A percentile compares a stretch with the other conserved stretches of the same genome.
phyloP scores from a whole-genome alignment of 2,797 vertebrate species.

The Poecilia picta region DNA sequence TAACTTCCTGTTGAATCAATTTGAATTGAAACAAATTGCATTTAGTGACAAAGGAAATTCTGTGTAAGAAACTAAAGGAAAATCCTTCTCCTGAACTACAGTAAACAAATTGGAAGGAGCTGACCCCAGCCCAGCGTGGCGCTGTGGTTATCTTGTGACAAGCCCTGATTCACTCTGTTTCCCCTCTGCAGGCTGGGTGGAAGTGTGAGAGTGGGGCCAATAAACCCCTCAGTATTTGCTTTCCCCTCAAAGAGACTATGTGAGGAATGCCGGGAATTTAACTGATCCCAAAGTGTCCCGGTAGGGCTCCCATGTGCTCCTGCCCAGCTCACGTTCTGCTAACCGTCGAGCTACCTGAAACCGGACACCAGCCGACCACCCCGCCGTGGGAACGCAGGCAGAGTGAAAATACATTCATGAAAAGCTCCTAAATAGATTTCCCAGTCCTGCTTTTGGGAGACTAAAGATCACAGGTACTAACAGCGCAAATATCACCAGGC shows the following conservation, averaged over 20 bases:
- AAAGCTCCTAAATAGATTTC: conserved; percentile 40
- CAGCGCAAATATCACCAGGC: conserved; percentile 32
- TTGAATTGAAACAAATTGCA: too few relatives aligned
- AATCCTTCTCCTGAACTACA: conserved; percentile 29
- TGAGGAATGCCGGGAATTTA: conserved; percentile 72
- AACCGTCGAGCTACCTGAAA: conserved; percentile 67
- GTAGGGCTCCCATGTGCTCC: conserved; percentile 62
- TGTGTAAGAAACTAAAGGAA: conserved; percentile 23
- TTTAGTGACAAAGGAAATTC: conserved; percentile 31
- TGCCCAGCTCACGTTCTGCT: conserved; percentile 64
- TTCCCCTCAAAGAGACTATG: conserved; percentile 74
- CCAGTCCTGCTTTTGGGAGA: conserved; percentile 2
- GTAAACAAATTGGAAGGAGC: conserved; percentile 44
- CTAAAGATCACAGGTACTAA: conserved; percentile 30
- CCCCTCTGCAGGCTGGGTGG: conserved; percentile 51
- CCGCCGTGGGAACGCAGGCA: conserved; percentile 59
- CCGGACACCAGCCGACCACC: conserved; percentile 63
- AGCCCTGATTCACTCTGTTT: conserved; percentile 56
- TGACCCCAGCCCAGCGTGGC: conserved; percentile 57
- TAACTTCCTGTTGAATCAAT: not conserved
- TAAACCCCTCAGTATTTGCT: conserved; percentile 73
- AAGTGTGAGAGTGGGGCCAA: conserved; percentile 48
- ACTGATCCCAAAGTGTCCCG: conserved; percentile 71
- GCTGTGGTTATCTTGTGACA: conserved; percentile 68
- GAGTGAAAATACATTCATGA: conserved; percentile 52